Percentiles rank a stretch among this genome's conserved stretches.
Conservation (phyloP, 2,797 vertebrate genomes). For the Monodelphis domestica region DNA sequence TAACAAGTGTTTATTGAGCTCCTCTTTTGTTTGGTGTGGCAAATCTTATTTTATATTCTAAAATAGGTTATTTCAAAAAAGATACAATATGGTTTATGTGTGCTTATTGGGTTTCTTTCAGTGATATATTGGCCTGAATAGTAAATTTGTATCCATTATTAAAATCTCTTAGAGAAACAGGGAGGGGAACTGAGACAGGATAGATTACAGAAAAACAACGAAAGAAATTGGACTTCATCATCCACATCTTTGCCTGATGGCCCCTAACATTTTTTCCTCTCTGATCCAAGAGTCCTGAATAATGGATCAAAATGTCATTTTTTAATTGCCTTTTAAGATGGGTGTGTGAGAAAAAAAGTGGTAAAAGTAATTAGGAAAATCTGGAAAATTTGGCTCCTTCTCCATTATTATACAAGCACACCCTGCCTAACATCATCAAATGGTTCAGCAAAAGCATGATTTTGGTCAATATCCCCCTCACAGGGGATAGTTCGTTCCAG, state of each 20-base stretch:
- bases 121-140: not conserved
- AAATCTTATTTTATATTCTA: conserved; percentile 23
- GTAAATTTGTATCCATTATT: conserved; percentile 32
- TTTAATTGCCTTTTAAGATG: not conserved
- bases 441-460: not conserved
- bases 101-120: not conserved
- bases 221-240: not conserved
- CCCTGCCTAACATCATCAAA: not conserved
- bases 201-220: not conserved
- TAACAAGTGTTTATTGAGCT: not conserved
- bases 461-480: not conserved
- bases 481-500: not conserved
- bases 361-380: conserved; percentile 45
- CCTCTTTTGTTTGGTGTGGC: not conserved
- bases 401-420: conserved; percentile 5
- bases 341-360: not conserved
- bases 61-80: not conserved
- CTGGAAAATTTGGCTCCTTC: conserved; percentile 27
- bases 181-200: conserved; percentile 23
- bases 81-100: conserved; percentile 9
- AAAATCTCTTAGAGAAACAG: conserved; percentile 15
- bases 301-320: conserved; percentile 42
- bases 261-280: conserved; percentile 13
- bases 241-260: not conserved
- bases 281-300: not conserved